Evolutionary conservation across 2,113 vertebrate genomes (phyloP), one percentile per base, ranked within the genome.

Genomic region (Neolamprologus sp.): DNA sequence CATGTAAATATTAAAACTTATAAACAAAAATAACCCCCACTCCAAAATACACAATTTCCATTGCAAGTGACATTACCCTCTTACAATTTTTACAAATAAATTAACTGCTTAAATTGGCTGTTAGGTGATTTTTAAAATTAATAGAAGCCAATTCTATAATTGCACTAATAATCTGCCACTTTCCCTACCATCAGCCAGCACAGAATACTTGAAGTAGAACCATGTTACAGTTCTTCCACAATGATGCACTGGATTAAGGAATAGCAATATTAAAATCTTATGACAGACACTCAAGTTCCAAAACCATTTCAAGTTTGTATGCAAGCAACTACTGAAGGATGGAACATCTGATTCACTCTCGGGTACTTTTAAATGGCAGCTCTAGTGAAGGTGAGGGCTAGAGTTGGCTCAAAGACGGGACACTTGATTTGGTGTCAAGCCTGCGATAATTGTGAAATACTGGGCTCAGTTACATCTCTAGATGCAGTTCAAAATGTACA

Each of bases 311-410:
- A 21, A 11, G n/a, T 54, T 21, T 4, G 0, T 11, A 21, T 54
- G 10, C 19, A 21, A 21, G 51, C 2, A 21, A 6, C 51, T 21
- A 4, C 10, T 21, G n/a, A 54, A 54, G 9, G 51, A 53, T 4
- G 3, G 3, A 19, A 53, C 9, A 2, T 21, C 8, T 3, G 51
- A 54, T 3, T 54, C 19, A 11, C 9, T 54, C 51, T 21, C 5
- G 0, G n/a, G 17, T 12, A 54, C 51, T 54, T 54, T 6, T 4
- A 19, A 53, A 53, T 21, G 51, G n/a, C 10, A 54, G n/a, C 51
- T 12, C 19, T 54, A 54, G 51, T 54, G 47, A 51, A 51, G 1
- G 47, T 19, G 47, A 49, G 47, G 7, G 47, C 47, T 9, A 19
- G 47, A 49, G 47, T 2, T 2, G 16, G 47, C 8, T 51, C 4